Evolutionary conservation across 2,797 vertebrate species (phyloP).

Genomic region (Pangasius mekongensis): DNA sequence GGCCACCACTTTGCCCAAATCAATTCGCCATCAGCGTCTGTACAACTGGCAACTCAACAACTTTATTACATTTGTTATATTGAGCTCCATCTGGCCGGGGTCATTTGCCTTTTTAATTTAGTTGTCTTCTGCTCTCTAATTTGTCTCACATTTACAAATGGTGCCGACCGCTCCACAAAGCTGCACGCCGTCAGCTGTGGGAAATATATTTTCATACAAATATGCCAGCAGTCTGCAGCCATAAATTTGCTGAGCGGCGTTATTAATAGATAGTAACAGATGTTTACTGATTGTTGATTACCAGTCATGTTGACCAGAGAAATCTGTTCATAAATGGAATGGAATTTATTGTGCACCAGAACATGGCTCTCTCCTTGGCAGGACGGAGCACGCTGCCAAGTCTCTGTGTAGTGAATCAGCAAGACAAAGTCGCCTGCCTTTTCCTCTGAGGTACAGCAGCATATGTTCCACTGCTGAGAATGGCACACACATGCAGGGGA

Average conservation of each 20-base stretch:
- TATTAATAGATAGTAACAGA: slow-evolving; percentile 87
- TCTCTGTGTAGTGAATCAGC: slow-evolving; percentile 48
- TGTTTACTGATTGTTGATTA: slow-evolving; percentile 87
- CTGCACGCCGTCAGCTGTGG: slow-evolving; percentile 75
- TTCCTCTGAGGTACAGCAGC: slow-evolving; percentile 55
- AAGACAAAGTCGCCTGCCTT: slow-evolving; percentile 53
- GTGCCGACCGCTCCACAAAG: slow-evolving; percentile 73
- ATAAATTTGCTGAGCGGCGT: slow-evolving; percentile 75
- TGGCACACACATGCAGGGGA: slow-evolving; percentile 55
- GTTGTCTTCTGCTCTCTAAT: slow-evolving; percentile 82
- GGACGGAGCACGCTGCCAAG: slow-evolving; percentile 59
- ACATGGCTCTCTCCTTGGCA: slow-evolving; percentile 57
- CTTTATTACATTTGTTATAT: slow-evolving; percentile 83
- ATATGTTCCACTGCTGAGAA: slow-evolving; percentile 59
- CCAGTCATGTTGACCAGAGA: slow-evolving; percentile 81
- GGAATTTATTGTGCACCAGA: slow-evolving; percentile 74
- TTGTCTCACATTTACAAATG: slow-evolving; percentile 83
- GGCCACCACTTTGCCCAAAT: slow-evolving; percentile 72
- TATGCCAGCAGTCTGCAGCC: slow-evolving; percentile 67
- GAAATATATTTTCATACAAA: slow-evolving; percentile 76
- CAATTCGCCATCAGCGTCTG: slow-evolving; percentile 78
- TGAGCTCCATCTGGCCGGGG: slow-evolving; percentile 81
- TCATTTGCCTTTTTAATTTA: slow-evolving; percentile 85
- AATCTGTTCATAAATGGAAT: slow-evolving; percentile 83
- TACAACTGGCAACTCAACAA: slow-evolving; percentile 82